Base-by-base conservation (phyloP, 2,797 vertebrate genomes). In the Sebastes hubbsi region DNA sequence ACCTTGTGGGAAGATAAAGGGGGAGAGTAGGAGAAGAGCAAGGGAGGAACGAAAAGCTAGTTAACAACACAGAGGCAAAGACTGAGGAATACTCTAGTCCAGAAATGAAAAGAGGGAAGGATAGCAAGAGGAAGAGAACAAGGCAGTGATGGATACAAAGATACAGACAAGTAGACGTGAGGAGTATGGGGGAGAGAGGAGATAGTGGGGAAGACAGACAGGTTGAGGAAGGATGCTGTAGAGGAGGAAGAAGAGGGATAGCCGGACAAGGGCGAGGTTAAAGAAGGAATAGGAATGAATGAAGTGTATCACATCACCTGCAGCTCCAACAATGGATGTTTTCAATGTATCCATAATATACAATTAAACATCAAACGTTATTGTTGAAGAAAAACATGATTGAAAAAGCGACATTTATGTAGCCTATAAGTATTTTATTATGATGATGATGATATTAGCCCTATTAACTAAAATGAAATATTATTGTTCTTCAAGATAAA, bases 1-100 rank as follows among this genome's bases (percentile, higher is more conserved):
- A 91, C 87, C 89, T 91, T 91, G 80, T 85, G 86, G 72, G 82
- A 88, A 87, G 81, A 87, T 75, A 70, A 63, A 66, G 66, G 70
- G 65, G 83, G 72, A 75, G 69, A 64, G 46, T 56, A 70, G 58
- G 73, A 78, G 77, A 75, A 61, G 59, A 84, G 68, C 55, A 74
- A 72, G 61, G 27, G 54, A 88, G 83, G 20, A 80, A 73, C 42
- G 8, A 81, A 81, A 73, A 64, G 52, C 80, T 52, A 49, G 76
- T 87, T 80, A 80, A 87, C 64, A 83, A 78, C 74, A 72, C 27
- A 6, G 73, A 82, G 70, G 49, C 65, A 63, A 63, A 66, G 16
- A 65, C n/a, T 34, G 61, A 65, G 54, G 72, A 72, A 82, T 68
- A 22, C 4, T 66, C 5, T 12, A 16, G 71, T 82, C 77, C 64